These are phyloP conservation scores for Heliopora coerulea DNA, from an alignment of 92 coral and sea anemone genomes.

Conservation along the genomic window DNA sequence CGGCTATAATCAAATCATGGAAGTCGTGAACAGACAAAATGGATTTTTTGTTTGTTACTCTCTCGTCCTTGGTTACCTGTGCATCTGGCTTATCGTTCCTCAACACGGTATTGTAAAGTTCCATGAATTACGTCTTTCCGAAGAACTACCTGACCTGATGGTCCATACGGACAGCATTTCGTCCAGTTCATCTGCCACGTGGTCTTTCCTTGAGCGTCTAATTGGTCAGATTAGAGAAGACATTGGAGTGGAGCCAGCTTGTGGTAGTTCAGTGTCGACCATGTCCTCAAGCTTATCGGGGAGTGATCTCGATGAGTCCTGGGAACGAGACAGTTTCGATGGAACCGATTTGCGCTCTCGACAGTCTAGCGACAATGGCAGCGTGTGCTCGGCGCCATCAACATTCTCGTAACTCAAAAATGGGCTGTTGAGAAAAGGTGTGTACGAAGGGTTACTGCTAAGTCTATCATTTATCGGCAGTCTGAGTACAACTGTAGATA, in stretches of 20 bases:
- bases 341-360: slow-evolving; percentile 64
- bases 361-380: slow-evolving; percentile 61
- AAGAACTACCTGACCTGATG: slow-evolving; percentile 56
- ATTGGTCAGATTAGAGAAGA: slow-evolving; percentile 95
- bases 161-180: slow-evolving; percentile 31
- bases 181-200: slow-evolving; percentile 47
- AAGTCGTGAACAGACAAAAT: slow-evolving; percentile 75
- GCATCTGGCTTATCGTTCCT: slow-evolving; percentile 92
- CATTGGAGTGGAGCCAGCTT: slow-evolving; percentile 95
- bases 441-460: too few relatives aligned
- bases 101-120: slow-evolving; percentile 83
- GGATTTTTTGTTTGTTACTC: slow-evolving; percentile 79
- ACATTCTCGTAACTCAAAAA: slow-evolving; percentile 55
- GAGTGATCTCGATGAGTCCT: slow-evolving; percentile 68
- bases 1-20: slow-evolving; percentile 76
- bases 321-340: slow-evolving; percentile 79
- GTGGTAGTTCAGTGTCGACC: slow-evolving; percentile 45
- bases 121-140: slow-evolving; percentile 80
- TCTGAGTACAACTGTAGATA: background rate
- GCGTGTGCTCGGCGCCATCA: slow-evolving; percentile 65
- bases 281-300: slow-evolving; percentile 74
- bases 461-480: too few relatives aligned
- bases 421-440: slow-evolving; percentile 51
- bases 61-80: slow-evolving; percentile 88
- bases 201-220: slow-evolving; percentile 77